phyloP scores from a whole-genome alignment of 1,140 invertebrate species.

The Drosophila fuyamai region DNA sequence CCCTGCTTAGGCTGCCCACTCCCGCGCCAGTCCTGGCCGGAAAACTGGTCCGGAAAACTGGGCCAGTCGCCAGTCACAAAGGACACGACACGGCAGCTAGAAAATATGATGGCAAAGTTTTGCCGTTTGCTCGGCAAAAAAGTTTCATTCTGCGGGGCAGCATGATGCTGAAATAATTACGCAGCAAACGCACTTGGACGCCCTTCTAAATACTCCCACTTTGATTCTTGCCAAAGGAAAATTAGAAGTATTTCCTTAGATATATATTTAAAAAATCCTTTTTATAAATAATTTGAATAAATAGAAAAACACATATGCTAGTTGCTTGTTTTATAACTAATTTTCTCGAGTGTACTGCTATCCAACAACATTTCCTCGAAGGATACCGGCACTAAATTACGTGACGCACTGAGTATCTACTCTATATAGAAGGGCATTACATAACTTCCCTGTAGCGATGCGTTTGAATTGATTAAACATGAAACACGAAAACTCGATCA shows the following conservation, averaged over 20 bases:
- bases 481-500: constrained; percentile 59
- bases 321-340: no score
- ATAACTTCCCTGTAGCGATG: constrained; percentile 23
- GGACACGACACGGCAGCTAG: constrained; percentile 8
- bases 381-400: constrained; percentile 40
- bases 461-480: constrained; percentile 57
- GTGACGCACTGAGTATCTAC: constrained; percentile 45
- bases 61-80: constrained; percentile 14
- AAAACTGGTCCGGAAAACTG: not conserved
- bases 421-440: constrained; percentile 17
- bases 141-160: constrained; percentile 14
- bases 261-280: no score
- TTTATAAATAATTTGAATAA: no score
- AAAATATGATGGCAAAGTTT: constrained; percentile 59
- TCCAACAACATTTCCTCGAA: not conserved
- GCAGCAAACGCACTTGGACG: constrained; percentile 26
- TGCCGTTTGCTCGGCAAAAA: constrained; percentile 29
- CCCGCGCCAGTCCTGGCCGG: not conserved
- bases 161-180: constrained; percentile 67
- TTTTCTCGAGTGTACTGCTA: not conserved
- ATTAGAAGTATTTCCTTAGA: not conserved
- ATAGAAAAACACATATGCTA: no score
- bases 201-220: constrained; percentile 9
- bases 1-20: constrained; percentile 42
- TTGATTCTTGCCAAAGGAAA: not conserved